Evolutionary conservation across 2,113 vertebrate genomes (phyloP), one percentile per base, ranked within the genome.

Genomic region (Pao palembangensis): DNA sequence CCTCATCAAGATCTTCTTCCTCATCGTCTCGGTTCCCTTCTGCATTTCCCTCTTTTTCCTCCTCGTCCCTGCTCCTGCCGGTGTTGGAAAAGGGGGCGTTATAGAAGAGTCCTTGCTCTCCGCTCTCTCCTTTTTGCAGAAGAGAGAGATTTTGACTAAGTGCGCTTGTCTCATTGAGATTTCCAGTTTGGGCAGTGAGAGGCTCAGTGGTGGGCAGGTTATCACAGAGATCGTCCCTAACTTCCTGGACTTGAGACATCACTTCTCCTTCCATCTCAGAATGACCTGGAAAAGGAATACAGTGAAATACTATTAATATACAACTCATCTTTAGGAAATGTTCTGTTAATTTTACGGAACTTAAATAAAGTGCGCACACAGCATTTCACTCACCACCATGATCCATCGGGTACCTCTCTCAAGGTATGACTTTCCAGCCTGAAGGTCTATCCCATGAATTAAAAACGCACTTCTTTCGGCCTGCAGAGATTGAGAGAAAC

Each of bases 1-100:
- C 61, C 59, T 86, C 87, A 64, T 87, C 79, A 18, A 72, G 55
- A 23, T 85, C 85, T 20, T 87, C 73, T 28, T 76, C 72, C 52
- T 74, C 71, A 34, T 54, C 23, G 17, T 41, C 46, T 67, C 50
- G 14, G 57, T 53, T 20, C 49, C 21, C 50, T 47, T 51, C 18
- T 43, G 15, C 51, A 20, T 73, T 66, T 16, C 51, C 62, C 44
- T 25, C 58, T 13, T n/a, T 19, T 41, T 66, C 60, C 5, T 64
- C 61, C 5, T 61, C 51, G 51, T 66, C 62, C 44, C 47, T 53
- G 6, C 65, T 67, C 52, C 69, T 75, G 21, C 17, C 76, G 14
- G 71, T 88, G 66, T 83, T 79, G 64, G 80, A 83, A 14, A 73
- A 44, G 14, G 71, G 16, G 19, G 53, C 28, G 42, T 72, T 73